phyloP scores from a whole-genome alignment of 1,140 invertebrate genomes.

The Drosophila setifemur region DNA sequence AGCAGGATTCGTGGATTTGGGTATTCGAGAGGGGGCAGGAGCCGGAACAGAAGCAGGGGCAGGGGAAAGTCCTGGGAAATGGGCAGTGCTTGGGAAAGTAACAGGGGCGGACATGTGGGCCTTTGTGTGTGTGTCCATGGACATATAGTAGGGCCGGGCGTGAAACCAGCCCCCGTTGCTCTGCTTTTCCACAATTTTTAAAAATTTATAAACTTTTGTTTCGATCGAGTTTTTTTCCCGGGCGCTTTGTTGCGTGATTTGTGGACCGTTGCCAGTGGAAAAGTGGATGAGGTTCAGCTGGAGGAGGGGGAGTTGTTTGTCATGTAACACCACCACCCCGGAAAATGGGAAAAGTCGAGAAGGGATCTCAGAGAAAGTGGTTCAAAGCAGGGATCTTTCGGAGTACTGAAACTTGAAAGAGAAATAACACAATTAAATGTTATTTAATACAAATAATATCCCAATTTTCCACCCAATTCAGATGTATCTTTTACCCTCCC shows the following conservation, averaged over 20 bases:
- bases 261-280: conserved; percentile 41
- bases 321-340: neutral
- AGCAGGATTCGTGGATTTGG: too few relatives aligned
- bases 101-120: conserved; percentile 27
- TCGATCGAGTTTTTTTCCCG: conserved; percentile 39
- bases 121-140: too few relatives aligned
- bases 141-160: conserved; percentile 16
- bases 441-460: too few relatives aligned
- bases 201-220: conserved; percentile 68
- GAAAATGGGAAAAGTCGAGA: neutral
- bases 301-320: neutral
- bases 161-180: neutral
- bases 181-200: conserved; percentile 36
- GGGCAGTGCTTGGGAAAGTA: conserved; percentile 13
- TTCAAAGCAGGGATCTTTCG: neutral
- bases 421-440: neutral
- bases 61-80: conserved; percentile 1
- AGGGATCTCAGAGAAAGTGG: neutral
- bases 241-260: conserved; percentile 54
- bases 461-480: too few relatives aligned
- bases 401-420: neutral
- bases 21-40: neutral
- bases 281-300: too few relatives aligned
- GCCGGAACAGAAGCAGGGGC: neutral
- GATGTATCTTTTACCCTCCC: too few relatives aligned